phyloP scores from a whole-genome alignment of 1,140 invertebrate genomes.

The Cherax destructor region DNA sequence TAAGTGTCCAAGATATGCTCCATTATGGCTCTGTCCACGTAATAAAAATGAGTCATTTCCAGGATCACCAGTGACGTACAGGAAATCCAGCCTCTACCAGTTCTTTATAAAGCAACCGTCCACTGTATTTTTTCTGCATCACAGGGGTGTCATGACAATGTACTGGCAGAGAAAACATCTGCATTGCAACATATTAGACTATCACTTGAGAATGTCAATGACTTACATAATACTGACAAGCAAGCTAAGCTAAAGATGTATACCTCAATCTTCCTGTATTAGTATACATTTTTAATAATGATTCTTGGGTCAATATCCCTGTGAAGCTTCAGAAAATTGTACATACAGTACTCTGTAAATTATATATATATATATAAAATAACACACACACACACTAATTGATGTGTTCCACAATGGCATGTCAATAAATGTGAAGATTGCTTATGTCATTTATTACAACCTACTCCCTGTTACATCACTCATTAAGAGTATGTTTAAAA shows the following conservation, averaged over 20 bases:
- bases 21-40: background rate
- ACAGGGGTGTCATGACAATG: background rate
- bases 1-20: background rate
- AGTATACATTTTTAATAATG: background rate
- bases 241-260: background rate
- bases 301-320: background rate
- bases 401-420: background rate
- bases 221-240: background rate
- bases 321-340: background rate
- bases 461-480: background rate
- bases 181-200: too few species aligned
- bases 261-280: background rate
- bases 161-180: too few species aligned
- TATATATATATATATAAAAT: conserved; percentile 5
- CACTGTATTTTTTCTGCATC: background rate
- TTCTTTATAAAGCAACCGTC: background rate
- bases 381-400: background rate
- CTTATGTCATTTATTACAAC: background rate
- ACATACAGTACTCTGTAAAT: background rate
- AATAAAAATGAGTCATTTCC: background rate
- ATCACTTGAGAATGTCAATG: too few species aligned
- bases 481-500: too few species aligned
- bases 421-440: conserved; percentile 6
- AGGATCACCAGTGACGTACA: background rate
- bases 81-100: background rate